Percentiles rank a stretch among this genome's conserved stretches.
These are phyloP conservation scores for Perca flavescens DNA, from an alignment of 2,113 vertebrate genomes.

Conservation along the genomic window DNA sequence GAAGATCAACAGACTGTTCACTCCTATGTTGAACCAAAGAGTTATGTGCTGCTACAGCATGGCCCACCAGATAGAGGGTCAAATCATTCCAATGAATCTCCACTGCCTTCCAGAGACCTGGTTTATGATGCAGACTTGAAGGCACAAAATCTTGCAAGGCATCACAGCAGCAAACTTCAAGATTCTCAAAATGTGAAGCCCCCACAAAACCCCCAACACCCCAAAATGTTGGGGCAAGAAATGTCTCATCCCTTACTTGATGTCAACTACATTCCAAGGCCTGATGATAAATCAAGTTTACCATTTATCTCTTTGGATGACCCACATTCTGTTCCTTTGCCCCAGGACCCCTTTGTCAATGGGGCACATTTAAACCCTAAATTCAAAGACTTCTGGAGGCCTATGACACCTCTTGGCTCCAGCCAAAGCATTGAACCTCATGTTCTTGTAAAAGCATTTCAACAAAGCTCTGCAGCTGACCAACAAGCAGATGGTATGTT, in stretches of 20 bases:
- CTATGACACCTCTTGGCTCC: neutral
- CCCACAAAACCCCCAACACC: neutral
- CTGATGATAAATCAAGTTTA: neutral
- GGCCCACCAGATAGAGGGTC: conserved; percentile 52
- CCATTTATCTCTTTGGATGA: neutral
- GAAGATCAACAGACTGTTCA: neutral
- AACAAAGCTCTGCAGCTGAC: conserved; percentile 5
- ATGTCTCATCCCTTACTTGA: neutral
- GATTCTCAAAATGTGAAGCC: neutral
- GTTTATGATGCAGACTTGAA: neutral
- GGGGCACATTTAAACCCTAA: neutral
- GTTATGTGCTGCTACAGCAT: conserved; percentile 54
- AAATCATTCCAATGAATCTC: neutral
- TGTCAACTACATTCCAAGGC: neutral
- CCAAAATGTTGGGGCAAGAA: neutral
- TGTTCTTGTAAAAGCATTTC: conserved; percentile 13
- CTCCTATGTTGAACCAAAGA: conserved; percentile 8
- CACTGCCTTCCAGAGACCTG: neutral
- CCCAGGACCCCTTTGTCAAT: neutral
- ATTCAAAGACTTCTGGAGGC: conserved; percentile 16
- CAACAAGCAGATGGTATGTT: conserved; percentile 22
- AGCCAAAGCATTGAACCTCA: neutral
- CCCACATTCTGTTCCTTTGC: neutral
- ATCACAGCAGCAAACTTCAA: neutral
- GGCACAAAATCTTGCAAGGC: neutral